A percentile compares a stretch with the other conserved stretches of the same genome.
Conservation (phyloP, 1,140 invertebrate genomes). For the Ostrea edulis region DNA sequence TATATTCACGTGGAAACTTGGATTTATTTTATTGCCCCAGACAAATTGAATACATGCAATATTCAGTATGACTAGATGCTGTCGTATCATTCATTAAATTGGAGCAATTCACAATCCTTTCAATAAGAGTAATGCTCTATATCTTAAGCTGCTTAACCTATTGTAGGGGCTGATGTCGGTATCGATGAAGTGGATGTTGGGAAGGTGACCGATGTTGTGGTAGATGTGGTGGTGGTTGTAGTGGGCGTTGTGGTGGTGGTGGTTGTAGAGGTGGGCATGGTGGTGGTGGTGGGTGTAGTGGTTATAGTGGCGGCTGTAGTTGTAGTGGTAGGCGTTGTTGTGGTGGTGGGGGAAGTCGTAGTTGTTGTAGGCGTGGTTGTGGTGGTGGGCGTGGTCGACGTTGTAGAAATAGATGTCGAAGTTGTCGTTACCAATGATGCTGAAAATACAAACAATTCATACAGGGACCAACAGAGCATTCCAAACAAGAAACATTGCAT, state of each 20-base stretch:
- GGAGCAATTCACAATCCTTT: too few relatives aligned
- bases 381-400: not conserved
- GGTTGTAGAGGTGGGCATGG: not conserved
- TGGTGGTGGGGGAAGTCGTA: not conserved
- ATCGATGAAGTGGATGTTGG: not conserved
- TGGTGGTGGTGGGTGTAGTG: not conserved
- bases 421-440: not conserved
- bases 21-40: too few relatives aligned
- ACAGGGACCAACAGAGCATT: too few relatives aligned
- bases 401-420: not conserved
- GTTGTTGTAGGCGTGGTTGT: not conserved
- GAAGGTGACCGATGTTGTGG: not conserved
- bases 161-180: not conserved
- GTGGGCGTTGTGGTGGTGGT: not conserved
- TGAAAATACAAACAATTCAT: not conserved
- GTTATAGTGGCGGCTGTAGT: not conserved
- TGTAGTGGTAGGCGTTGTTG: not conserved
- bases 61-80: too few relatives aligned
- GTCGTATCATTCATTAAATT: too few relatives aligned
- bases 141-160: not conserved
- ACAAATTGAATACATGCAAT: too few relatives aligned
- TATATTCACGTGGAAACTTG: too few relatives aligned
- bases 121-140: too few relatives aligned
- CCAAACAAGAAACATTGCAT: not conserved
- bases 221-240: not conserved